Evolutionary conservation across 2,888 invertebrate genomes (phyloP).

Genomic region (Heliconius cydno): DNA sequence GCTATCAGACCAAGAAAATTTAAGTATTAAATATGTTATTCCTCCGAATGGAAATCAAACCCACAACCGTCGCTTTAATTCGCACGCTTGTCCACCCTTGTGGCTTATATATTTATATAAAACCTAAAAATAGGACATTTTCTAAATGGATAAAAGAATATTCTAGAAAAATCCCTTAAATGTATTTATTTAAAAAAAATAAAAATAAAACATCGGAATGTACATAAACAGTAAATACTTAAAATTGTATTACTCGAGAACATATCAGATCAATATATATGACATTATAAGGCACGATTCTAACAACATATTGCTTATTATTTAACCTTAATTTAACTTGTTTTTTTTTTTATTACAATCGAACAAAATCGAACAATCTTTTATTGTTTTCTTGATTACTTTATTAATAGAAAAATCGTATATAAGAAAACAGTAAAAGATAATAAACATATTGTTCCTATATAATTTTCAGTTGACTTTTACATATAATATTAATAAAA

Average conservation of each 20-base stretch:
- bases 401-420: neutral
- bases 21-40: too few relatives aligned
- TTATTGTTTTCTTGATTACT: neutral
- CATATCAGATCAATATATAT: constrained; percentile 43
- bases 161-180: constrained; percentile 32
- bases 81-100: too few relatives aligned
- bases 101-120: neutral
- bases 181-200: constrained; percentile 39
- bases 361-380: neutral
- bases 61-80: too few relatives aligned
- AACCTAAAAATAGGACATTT: neutral
- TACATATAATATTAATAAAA: neutral
- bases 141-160: constrained; percentile 15
- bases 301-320: constrained; percentile 16
- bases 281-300: constrained; percentile 44
- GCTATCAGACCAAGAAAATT: too few relatives aligned
- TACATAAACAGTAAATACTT: constrained; percentile 40
- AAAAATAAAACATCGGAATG: constrained; percentile 45
- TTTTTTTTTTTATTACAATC: neutral
- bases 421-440: neutral
- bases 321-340: neutral
- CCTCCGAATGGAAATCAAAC: too few relatives aligned
- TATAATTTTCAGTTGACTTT: neutral
- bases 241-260: constrained; percentile 34
- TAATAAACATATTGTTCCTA: neutral